Evolutionary conservation across 2,888 invertebrate species (phyloP), one percentile per base, ranked within the genome.

Genomic region (Linyphia triangularis): DNA sequence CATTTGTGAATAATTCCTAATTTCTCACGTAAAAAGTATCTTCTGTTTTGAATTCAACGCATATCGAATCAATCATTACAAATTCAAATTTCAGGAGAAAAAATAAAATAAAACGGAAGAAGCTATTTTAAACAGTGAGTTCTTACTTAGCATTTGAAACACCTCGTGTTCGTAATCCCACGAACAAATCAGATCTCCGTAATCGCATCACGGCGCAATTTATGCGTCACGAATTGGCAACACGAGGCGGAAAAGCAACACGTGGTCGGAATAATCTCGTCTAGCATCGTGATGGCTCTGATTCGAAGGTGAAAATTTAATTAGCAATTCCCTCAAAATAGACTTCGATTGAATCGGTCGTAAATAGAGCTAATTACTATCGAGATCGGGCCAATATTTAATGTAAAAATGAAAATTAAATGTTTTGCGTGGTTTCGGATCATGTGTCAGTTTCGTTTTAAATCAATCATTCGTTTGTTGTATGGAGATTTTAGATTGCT

Each of bases 221-320:
- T 69, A 79, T 51, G 19, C 26, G 13, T 79, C 79, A 79, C 79
- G 79, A 79, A 33, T 40, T 40, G 70, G 43, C 43, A 40, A 22
- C 70, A 70, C 70, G n/a, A n/a, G n/a, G n/a, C n/a, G n/a, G n/a
- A n/a, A n/a, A n/a, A n/a, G 70, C 70, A 24, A 24, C 70, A 40
- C 40, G 70, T 16, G 26, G 24, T 22, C 10, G 7, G 61, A 61
- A 61, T 61, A 26, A 61, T 26, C 24, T 26, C 61, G 24, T 61
- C 24, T 19, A 51, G n/a, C 61, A 26, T 26, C 61, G 61, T 61
- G 61, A 57, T 5, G 16, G 5, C 13, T n/a, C 19, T 7, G 16
- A 51, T 16, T 51, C 51, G 51, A 51, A 51, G 51, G 51, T 16
- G 51, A 51, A 51, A 61, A 22, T 61, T 26, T 19, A 24, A 70